phyloP scores from a whole-genome alignment of 2,888 invertebrate genomes.

The Torymus auratus region DNA sequence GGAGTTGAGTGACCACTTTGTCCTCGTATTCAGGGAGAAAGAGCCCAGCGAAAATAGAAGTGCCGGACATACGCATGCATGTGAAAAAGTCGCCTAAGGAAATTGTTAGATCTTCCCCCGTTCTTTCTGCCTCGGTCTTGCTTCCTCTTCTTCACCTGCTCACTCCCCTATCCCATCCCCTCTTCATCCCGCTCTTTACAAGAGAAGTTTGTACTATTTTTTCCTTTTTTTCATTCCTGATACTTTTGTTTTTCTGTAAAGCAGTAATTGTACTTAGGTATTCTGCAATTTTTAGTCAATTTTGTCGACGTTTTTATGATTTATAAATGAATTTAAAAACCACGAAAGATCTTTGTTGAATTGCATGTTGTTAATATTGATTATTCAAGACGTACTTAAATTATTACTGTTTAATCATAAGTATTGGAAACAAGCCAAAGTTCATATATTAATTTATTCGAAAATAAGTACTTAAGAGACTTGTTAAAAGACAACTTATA shows the following conservation, averaged over 20 bases:
- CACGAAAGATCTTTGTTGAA: neutral
- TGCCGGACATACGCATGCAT: constrained; percentile 32
- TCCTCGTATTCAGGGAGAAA: neutral
- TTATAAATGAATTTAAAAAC: constrained; percentile 14
- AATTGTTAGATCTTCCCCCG: constrained; percentile 41
- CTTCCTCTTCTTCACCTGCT: constrained; percentile 5
- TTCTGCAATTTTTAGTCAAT: constrained; percentile 36
- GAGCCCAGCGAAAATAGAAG: neutral
- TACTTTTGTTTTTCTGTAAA: neutral
- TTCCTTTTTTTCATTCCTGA: neutral
- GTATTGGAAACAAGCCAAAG: neutral
- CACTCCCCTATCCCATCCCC: neutral
- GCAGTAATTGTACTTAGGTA: constrained; percentile 2
- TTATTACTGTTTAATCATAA: neutral
- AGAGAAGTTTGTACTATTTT: neutral
- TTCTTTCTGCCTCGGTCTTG: constrained; percentile 2
- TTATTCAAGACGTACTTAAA: neutral
- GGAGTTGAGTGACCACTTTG: constrained; percentile 40
- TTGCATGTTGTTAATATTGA: constrained; percentile 2
- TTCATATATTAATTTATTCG: neutral
- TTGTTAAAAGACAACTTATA: neutral
- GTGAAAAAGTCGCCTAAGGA: constrained; percentile 33
- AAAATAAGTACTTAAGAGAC: neutral
- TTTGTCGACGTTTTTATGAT: constrained; percentile 8
- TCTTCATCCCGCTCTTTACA: neutral